A percentile compares a stretch with the other conserved stretches of the same genome.
Evolutionary conservation across 2,113 vertebrate genomes (phyloP).

Genomic region (Leucopsar rothschildi): DNA sequence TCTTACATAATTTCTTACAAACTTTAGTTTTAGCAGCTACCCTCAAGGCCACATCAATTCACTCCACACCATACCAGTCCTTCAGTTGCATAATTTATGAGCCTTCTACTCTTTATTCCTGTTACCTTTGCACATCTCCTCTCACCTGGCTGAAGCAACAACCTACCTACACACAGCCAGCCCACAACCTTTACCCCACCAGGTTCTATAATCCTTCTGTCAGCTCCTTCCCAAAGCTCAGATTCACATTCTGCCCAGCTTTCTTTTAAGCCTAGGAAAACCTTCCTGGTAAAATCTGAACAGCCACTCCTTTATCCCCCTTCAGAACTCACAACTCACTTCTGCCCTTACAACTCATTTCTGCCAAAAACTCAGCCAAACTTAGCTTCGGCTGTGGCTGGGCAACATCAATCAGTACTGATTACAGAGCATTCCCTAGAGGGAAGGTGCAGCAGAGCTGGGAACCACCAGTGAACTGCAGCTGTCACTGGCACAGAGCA

Average conservation of each 20-base stretch:
- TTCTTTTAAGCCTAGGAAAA: constrained; percentile 38
- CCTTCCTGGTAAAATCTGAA: constrained; percentile 10
- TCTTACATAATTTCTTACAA: not conserved
- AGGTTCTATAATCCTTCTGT: not conserved
- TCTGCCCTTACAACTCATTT: not conserved
- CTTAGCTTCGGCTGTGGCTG: not conserved
- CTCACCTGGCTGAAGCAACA: not conserved
- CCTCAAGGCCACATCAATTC: not conserved
- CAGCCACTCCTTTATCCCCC: constrained; percentile 40
- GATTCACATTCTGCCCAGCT: not conserved
- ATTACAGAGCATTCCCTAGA: not conserved
- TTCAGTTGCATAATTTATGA: constrained; percentile 18
- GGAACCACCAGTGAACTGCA: not conserved
- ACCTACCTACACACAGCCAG: not conserved
- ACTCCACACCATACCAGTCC: not conserved
- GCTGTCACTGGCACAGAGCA: not conserved
- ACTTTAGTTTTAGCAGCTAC: not conserved
- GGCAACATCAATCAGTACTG: not conserved
- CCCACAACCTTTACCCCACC: not conserved
- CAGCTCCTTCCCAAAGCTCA: not conserved
- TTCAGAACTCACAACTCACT: not conserved
- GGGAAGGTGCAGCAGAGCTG: not conserved
- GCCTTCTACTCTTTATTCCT: constrained; percentile 13
- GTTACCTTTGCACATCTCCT: constrained; percentile 18
- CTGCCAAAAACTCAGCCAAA: not conserved